Evolutionary conservation across 2,797 vertebrate genomes (phyloP).

Genomic region (Dryobates pubescens): DNA sequence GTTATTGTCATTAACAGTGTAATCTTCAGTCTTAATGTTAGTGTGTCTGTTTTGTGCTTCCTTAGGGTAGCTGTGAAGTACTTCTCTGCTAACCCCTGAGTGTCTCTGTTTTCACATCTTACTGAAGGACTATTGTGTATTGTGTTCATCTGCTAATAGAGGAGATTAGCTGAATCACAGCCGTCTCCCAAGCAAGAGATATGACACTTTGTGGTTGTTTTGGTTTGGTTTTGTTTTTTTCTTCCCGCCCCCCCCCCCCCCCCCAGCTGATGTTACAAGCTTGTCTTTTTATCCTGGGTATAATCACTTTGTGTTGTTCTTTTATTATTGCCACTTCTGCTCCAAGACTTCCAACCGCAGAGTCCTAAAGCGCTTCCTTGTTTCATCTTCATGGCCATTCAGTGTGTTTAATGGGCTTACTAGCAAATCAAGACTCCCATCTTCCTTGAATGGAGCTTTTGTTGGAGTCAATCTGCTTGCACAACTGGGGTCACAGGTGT

Average conservation of each 20-base stretch:
- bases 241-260: neutral
- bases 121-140: neutral
- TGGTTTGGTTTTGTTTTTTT: neutral
- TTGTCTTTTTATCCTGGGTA: constrained; percentile 55
- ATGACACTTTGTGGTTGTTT: neutral
- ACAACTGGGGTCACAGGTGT: constrained; percentile 55
- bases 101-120: neutral
- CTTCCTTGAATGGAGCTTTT: constrained; percentile 39
- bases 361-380: constrained; percentile 64
- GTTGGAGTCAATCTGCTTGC: constrained; percentile 47
- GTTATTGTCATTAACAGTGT: constrained; percentile 29
- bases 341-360: constrained; percentile 44
- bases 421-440: neutral
- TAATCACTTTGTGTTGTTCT: constrained; percentile 61
- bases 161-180: constrained; percentile 59
- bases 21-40: constrained; percentile 18
- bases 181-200: constrained; percentile 33
- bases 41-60: constrained; percentile 11
- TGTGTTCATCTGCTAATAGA: constrained; percentile 53
- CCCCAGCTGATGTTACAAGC: neutral
- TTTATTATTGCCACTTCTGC: constrained; percentile 50
- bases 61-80: constrained; percentile 10
- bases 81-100: neutral
- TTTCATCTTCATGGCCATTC: constrained; percentile 58
- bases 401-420: constrained; percentile 44